Evolutionary conservation across 2,113 vertebrate genomes (phyloP).

Genomic region (Ciconia boyciana): DNA sequence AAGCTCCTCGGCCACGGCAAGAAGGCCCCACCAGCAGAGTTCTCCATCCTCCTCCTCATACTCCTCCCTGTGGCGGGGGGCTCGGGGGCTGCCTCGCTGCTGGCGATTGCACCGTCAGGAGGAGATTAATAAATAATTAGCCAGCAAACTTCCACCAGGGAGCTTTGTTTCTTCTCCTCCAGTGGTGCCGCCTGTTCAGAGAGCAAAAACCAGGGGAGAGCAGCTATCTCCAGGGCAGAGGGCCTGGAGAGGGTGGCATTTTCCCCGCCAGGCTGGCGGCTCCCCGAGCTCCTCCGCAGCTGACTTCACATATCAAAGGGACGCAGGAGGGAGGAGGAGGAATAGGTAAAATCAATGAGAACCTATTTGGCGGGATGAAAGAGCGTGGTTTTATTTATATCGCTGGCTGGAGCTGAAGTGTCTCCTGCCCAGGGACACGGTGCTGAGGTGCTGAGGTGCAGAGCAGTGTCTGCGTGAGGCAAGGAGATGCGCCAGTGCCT

Average conservation of each 20-base stretch:
- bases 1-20: accelerated
- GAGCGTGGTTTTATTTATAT: slow-evolving; percentile 46
- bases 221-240: not conserved
- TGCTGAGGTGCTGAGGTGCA: not conserved
- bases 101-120: not conserved
- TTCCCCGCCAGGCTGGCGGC: not conserved
- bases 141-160: not conserved
- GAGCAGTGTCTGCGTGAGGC: not conserved
- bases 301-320: slow-evolving; percentile 39
- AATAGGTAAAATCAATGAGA: slow-evolving; percentile 59
- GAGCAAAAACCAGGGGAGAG: not conserved
- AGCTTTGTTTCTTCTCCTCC: slow-evolving; percentile 26
- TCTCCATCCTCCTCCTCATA: not conserved
- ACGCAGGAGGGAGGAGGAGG: not conserved
- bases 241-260: not conserved
- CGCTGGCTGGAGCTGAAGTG: not conserved
- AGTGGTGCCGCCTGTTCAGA: not conserved
- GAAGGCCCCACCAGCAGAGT: not conserved
- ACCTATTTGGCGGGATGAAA: slow-evolving; percentile 27
- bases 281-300: not conserved
- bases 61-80: not conserved
- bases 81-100: not conserved
- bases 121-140: slow-evolving; percentile 46
- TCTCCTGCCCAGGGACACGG: not conserved
- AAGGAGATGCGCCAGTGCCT: not conserved